Evolutionary conservation across 2,888 invertebrate genomes (phyloP).

Genomic region (Kuschelorhynchus macadamiae): DNA sequence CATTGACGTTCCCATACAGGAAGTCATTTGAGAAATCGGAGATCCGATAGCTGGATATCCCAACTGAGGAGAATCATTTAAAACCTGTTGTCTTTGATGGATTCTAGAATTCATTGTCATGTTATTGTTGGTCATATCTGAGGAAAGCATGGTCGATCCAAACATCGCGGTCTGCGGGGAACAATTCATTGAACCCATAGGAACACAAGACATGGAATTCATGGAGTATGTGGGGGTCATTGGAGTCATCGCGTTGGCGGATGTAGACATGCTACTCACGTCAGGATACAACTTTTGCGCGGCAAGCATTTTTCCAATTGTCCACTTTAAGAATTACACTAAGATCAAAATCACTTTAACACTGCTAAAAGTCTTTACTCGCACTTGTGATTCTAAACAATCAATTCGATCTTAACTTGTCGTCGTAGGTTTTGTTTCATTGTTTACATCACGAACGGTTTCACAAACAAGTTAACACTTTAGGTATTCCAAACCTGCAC

Average conservation of each 20-base stretch:
- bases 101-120: constrained; percentile 73
- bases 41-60: constrained; percentile 75
- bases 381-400: constrained; percentile 57
- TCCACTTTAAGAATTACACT: constrained; percentile 43
- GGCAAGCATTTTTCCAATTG: constrained; percentile 71
- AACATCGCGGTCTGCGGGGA: constrained; percentile 75
- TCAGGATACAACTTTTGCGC: constrained; percentile 81
- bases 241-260: constrained; percentile 77
- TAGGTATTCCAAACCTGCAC: constrained; percentile 71
- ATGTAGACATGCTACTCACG: constrained; percentile 79
- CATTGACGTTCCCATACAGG: constrained; percentile 74
- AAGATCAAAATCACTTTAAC: constrained; percentile 34
- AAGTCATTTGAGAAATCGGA: constrained; percentile 79
- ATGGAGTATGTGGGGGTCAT: constrained; percentile 86
- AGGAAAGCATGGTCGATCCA: constrained; percentile 69
- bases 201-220: constrained; percentile 84
- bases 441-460: constrained; percentile 70
- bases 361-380: constrained; percentile 36
- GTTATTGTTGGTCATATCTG: constrained; percentile 73
- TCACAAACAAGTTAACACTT: constrained; percentile 70
- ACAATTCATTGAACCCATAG: constrained; percentile 74
- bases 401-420: constrained; percentile 68
- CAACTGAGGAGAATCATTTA: constrained; percentile 81
- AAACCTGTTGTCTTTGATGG: constrained; percentile 67
- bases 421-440: constrained; percentile 70